Conservation (phyloP, 2,888 invertebrate genomes). For the Dynastes hyllus region DNA sequence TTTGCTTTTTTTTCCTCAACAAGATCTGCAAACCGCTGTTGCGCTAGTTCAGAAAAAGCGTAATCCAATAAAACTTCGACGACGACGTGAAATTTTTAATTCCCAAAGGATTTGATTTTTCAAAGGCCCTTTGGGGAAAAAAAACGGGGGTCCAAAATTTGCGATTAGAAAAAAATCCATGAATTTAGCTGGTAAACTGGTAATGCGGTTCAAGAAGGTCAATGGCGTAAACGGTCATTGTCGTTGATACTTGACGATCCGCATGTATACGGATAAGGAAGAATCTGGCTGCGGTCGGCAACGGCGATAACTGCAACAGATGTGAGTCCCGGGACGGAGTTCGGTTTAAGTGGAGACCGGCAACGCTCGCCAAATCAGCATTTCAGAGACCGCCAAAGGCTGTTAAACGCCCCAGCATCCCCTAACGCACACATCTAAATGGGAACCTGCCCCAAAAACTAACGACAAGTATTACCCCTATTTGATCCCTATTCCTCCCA, state of each 20-base stretch:
- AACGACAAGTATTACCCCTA: slow-evolving; percentile 63
- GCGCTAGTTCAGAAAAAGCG: too few relatives aligned
- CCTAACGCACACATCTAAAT: slow-evolving; percentile 65
- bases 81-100: slow-evolving; percentile 2
- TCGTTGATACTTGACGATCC: slow-evolving; percentile 58
- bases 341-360: slow-evolving; percentile 59
- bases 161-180: slow-evolving; percentile 41
- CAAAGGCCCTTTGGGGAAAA: too few relatives aligned
- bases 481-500: slow-evolving; percentile 57
- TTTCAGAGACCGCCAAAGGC: slow-evolving; percentile 62
- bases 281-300: slow-evolving; percentile 53
- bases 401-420: slow-evolving; percentile 61
- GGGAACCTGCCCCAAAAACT: too few relatives aligned
- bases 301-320: slow-evolving; percentile 60
- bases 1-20: too few relatives aligned
- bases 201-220: slow-evolving; percentile 57
- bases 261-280: slow-evolving; percentile 57
- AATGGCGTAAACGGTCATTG: slow-evolving; percentile 59
- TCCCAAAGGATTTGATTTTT: slow-evolving; percentile 22
- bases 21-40: too few relatives aligned
- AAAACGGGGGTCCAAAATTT: too few relatives aligned
- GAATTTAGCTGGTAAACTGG: slow-evolving; percentile 42
- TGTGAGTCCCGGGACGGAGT: slow-evolving; percentile 63
- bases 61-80: too few relatives aligned
- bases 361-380: slow-evolving; percentile 63